phyloP scores from a whole-genome alignment of 2,113 vertebrate genomes.

The Forbesichthys papilliferus region DNA sequence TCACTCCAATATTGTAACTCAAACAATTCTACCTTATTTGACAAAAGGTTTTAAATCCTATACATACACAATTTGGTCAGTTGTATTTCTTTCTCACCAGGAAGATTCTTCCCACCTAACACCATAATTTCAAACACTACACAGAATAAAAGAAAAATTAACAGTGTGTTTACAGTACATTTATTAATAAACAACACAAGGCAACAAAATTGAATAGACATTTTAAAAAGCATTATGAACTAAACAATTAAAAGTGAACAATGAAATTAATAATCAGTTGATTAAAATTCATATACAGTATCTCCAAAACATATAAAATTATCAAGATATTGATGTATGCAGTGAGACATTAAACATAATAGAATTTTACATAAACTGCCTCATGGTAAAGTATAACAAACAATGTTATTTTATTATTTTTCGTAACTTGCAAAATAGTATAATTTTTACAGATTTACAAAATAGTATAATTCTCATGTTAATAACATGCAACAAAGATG shows the following conservation, averaged over 20 bases:
- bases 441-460: conserved; percentile 47
- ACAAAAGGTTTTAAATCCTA: conserved; percentile 31
- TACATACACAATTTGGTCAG: conserved; percentile 30
- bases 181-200: conserved; percentile 32
- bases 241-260: conserved; percentile 26
- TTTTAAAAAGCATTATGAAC: conserved; percentile 20
- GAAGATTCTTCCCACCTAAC: neutral
- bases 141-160: conserved; percentile 38
- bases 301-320: conserved; percentile 47
- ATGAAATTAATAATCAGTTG: conserved; percentile 24
- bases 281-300: conserved; percentile 19
- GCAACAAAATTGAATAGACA: conserved; percentile 26
- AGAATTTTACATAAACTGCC: conserved; percentile 16
- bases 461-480: conserved; percentile 37
- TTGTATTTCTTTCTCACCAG: conserved; percentile 19
- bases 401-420: neutral
- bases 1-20: conserved; percentile 54
- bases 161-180: conserved; percentile 36
- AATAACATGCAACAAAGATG: conserved; percentile 61
- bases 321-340: conserved; percentile 42
- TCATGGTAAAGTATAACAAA: conserved; percentile 40
- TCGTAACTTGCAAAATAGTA: conserved; percentile 8
- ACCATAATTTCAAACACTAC: conserved; percentile 37
- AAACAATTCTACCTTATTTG: conserved; percentile 58
- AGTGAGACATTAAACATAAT: conserved; percentile 42